phyloP scores from a whole-genome alignment of 2,888 invertebrate genomes.

The Chesias legatella region DNA sequence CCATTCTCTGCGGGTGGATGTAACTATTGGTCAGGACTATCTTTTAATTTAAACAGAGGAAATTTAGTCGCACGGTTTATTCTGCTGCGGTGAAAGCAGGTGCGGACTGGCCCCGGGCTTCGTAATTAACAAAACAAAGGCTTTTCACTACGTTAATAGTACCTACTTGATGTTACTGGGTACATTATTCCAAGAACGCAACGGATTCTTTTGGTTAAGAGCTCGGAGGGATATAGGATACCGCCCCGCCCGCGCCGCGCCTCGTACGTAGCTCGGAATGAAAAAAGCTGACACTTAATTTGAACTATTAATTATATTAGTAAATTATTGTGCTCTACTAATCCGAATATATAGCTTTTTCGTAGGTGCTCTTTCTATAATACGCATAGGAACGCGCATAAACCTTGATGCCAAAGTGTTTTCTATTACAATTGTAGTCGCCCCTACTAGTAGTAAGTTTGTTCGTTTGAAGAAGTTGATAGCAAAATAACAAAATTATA shows the following conservation, averaged over 20 bases:
- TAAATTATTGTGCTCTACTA: too few relatives aligned
- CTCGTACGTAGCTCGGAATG: slow-evolving; percentile 25
- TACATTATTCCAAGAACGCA: slow-evolving; percentile 52
- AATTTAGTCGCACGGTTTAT: slow-evolving; percentile 62
- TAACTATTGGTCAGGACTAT: slow-evolving; percentile 56
- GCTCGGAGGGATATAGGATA: slow-evolving; percentile 26
- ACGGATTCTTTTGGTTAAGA: slow-evolving; percentile 45
- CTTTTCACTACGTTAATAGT: slow-evolving; percentile 60
- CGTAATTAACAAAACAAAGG: slow-evolving; percentile 73
- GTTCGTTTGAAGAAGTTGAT: too few relatives aligned
- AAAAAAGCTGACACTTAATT: neutral
- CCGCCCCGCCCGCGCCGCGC: slow-evolving; percentile 19
- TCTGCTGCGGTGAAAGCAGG: slow-evolving; percentile 62
- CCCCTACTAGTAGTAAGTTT: too few relatives aligned
- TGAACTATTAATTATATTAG: too few relatives aligned
- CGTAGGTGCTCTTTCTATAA: too few relatives aligned
- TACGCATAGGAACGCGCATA: too few relatives aligned
- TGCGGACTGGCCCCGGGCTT: slow-evolving; percentile 55
- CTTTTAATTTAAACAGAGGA: slow-evolving; percentile 64
- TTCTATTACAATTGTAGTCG: too few relatives aligned
- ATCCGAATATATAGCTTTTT: too few relatives aligned
- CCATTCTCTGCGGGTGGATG: slow-evolving; percentile 37
- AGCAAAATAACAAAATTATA: too few relatives aligned
- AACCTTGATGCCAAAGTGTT: too few relatives aligned
- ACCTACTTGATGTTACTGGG: slow-evolving; percentile 58